Base-by-base conservation (phyloP, 2,888 invertebrate genomes). In the Thereva unica region DNA sequence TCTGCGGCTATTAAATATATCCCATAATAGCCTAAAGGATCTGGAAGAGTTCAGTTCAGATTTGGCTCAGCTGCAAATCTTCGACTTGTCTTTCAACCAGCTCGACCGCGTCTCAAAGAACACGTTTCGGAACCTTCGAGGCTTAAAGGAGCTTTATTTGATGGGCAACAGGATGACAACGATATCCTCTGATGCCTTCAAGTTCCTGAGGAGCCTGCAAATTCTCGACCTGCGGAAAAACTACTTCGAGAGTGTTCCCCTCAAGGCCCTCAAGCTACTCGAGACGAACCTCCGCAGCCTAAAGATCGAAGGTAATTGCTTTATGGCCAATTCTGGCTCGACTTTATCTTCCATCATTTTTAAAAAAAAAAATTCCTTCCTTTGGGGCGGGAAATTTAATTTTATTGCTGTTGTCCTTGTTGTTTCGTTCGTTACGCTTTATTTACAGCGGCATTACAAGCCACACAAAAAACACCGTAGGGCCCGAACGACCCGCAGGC, bases 61-160 rank as follows among this genome's bases (percentile, higher is more conserved):
- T 79, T 83, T 95, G 70, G 87, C 87, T 72, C 87, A 88, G 69
- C 82, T 95, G 72, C 89, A 92, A 81, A 86, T 88, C 71, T 84
- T 93, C 70, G 93, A 94, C 78, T 81, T 93, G 68, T 92, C 93
- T 47, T 89, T 86, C 78, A 94, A 94, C 82, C 91, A 92, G 78
- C 86, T 94, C 75, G 88, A 88, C 70, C 86, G 87, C 75, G 86
- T 93, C 71, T 87, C 86, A 61, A 91, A 89, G 77, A 87, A 86
- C 71, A 88, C 89, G 64, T 93, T 94, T 76, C 86, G 88, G 69
- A 86, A 90, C 77, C 83, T 94, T n/a, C 86, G 86, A 71, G 89
- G 88, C 74, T 84, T 94, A 12, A 86, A 85, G 35, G 93, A 93
- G 75, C 82, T 95, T 45, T 86, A 90, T 77, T 83, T 94, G 69